Evolutionary conservation across 2,797 vertebrate genomes (phyloP), one percentile per base, ranked within the genome.

Genomic region (Pseudochaenichthys georgianus): DNA sequence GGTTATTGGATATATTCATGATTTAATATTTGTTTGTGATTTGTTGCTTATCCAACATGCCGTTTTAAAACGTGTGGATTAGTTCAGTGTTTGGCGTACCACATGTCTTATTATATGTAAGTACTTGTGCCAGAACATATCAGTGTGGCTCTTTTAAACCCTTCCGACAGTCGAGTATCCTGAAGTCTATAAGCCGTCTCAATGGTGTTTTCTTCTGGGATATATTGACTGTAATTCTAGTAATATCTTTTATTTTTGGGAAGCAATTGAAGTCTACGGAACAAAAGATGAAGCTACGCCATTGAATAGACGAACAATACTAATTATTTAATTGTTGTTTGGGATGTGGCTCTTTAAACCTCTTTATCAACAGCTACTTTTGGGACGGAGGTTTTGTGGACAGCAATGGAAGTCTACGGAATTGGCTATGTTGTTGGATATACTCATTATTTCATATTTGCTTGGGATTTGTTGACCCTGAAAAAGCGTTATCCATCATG

Each of bases 151-250:
- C 70, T 75, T 52, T 71, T 73, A 74, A 64, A n/a, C 54, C 67
- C 4, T 21, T 50, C 66, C 1, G 23, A 64, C 46, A 34, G 58
- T 5, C 11, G 66, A 66, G 71, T 28, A 23, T 57, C 72, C 76
- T 82, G 53, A 38, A 69, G 75, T 61, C n/a, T 62, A 34, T 73
- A 64, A 50, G 74, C 77, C 53, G 17, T 69, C 77, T 83, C 80
- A 77, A 8, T 73, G 70, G 28, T 28, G 28, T 4, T 28, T 28
- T 28, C 5, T 28, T 28, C 28, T 28, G 28, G 28, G 28, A 4
- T 28, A 28, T 28, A 28, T 28, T 28, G 4, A 28, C 28, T 28
- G 28, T 28, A 28, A 28, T 28, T 28, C 4, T 4, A 13, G 50
- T 52, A 5, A 23, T 52, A 52, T 28, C 1, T 28, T 28, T 4